Evolutionary conservation across 2,888 invertebrate species (phyloP), one percentile per base, ranked within the genome.

Genomic region (Lydus trimaculatus): DNA sequence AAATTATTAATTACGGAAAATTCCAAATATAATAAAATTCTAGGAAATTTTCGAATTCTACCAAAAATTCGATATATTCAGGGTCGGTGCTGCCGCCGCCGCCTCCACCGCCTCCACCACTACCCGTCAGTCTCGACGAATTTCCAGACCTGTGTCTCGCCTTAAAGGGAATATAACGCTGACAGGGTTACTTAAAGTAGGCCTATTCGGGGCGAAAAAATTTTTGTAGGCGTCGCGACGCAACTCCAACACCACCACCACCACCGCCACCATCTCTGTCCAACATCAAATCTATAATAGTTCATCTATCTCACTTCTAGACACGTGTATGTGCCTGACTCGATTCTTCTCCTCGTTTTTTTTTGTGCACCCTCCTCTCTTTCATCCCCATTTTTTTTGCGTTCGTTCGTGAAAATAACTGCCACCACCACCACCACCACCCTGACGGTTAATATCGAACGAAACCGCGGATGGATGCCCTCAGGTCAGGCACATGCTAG

Each of bases 81-180:
- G 52, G 52, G 52, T 23, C 17, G 43, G 17, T 17, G 17, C 43
- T 17, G 43, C 17, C 25, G 8, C 25, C 28, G 58, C 58, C 58
- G 58, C 17, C 52, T 1, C 52, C 58, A 58, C 25, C 23, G 9
- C 48, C 48, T 11, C 48, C 48, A 20, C 48, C 52, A 11, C 52
- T 5, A 15, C 64, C 67, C 48, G 60, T 43, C 61, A 64, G 61
- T 61, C 68, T 65, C 65, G 68, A 72, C 72, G 70, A 66, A 69
- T 69, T 69, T 71, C 71, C 73, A 72, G 71, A 73, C 73, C 76
- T 73, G 73, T 73, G 72, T 72, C 72, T 72, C 67, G 72, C 76
- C 76, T 75, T 75, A 75, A 75, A 77, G 76, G 74, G 75, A 75
- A 75, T 76, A 73, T 72, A 62, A 68, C 70, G 69, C 56, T 33